phyloP scores from a whole-genome alignment of 1,140 invertebrate genomes.

The Antheraea pernyi region DNA sequence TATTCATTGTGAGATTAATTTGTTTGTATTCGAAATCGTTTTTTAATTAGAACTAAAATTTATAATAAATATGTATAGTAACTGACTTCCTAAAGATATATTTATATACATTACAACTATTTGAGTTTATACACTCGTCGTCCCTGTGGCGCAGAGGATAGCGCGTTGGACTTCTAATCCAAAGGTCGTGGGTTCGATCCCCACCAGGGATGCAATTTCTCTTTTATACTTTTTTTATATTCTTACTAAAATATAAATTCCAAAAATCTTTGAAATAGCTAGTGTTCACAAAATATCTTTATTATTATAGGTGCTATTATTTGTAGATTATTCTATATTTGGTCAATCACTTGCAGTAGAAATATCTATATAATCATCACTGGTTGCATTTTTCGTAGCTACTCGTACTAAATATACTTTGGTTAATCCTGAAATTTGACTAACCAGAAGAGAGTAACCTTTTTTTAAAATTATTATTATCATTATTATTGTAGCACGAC shows the following conservation, averaged over 20 bases:
- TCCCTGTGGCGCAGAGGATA: conserved; percentile 79
- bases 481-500: too few species aligned
- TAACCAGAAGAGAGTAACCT: too few species aligned
- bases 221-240: conserved; percentile 28
- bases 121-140: conserved; percentile 86
- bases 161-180: conserved; percentile 71
- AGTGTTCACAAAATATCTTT: too few species aligned
- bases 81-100: neutral
- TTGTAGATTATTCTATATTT: too few species aligned
- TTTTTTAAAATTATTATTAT: too few species aligned
- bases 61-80: neutral
- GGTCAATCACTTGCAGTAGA: too few species aligned
- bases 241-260: neutral
- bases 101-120: conserved; percentile 6
- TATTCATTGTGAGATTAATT: neutral
- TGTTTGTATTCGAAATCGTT: neutral
- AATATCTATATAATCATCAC: too few species aligned
- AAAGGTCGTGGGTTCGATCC: conserved; percentile 82
- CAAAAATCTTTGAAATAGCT: too few species aligned
- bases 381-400: too few species aligned
- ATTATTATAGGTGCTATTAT: too few species aligned
- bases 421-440: too few species aligned
- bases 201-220: conserved; percentile 80
- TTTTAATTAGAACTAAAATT: neutral
- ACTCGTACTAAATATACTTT: too few species aligned